Evolutionary conservation across 2,888 invertebrate genomes (phyloP), one percentile per base, ranked within the genome.

Genomic region (Lissocephala sabroskyi): DNA sequence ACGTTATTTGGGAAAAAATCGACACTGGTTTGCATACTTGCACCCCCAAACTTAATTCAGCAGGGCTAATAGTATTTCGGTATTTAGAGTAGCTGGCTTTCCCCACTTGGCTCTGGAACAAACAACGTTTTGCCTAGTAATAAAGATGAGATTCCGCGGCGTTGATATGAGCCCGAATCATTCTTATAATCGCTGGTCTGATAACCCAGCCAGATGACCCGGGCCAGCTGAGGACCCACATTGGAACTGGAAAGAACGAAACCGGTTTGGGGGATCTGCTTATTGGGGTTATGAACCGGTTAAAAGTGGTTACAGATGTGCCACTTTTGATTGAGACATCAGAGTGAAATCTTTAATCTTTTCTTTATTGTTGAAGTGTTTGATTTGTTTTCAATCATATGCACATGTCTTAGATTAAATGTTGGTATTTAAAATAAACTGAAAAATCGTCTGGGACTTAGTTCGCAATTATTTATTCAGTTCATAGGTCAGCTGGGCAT

Each of bases 181-280:
- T n/a, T n/a, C n/a, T n/a, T n/a, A n/a, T 36, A 45, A 56, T 50
- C 56, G 42, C 19, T 23, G 47, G 30, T 16, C 51, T 19, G 74
- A 73, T 73, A 76, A 73, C 74, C 74, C 51, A 14, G 13, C 52
- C 50, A 16, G 73, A 73, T 76, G 74, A 73, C 74, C 70, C 51
- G 44, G 9, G 3, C 11, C 19, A 32, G 7, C 4, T 43, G 35
- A n/a, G n/a, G n/a, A n/a, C 16, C 32, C 9, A 19, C 19, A 19
- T 43, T 14, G 51, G 48, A 51, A 19, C 33, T 14, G 51, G 48
- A 51, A 50, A 39, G 23, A 48, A 32, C 16, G 33, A 47, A 67
- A 62, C 75, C 66, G 62, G 76, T 76, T 78, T 43, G 1, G 2
- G 3, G 28, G 33, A 26, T 44, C 10, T 26, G n/a, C 29, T 32